These are phyloP conservation scores for Maccullochella peelii DNA, from an alignment of 2,113 vertebrate genomes.

Conservation along the genomic window DNA sequence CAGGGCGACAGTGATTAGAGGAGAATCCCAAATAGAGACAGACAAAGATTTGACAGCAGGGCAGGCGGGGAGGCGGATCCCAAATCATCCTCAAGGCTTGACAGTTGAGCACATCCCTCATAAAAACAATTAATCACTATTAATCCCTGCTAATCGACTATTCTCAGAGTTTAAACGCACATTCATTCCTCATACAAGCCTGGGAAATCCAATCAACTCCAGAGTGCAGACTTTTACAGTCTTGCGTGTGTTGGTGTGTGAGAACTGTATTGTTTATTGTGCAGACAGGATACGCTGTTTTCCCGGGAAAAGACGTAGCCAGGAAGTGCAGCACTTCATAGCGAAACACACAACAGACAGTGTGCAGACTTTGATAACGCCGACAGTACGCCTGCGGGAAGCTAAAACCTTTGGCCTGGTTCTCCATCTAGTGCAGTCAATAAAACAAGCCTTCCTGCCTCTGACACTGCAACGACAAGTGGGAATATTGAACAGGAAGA, in stretches of 20 bases:
- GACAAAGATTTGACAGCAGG: slow-evolving; percentile 28
- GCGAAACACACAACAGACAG: slow-evolving; percentile 66
- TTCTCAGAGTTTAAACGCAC: slow-evolving; percentile 21
- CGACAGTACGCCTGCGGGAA: slow-evolving; percentile 50
- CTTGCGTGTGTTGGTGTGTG: slow-evolving; percentile 79
- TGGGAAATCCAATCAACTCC: slow-evolving; percentile 64
- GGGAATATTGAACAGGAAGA: slow-evolving; percentile 31
- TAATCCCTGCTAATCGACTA: slow-evolving; percentile 34
- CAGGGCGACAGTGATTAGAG: slow-evolving; percentile 53
- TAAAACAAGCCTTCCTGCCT: slow-evolving; percentile 52
- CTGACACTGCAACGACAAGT: slow-evolving; percentile 31
- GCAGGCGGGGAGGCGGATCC: slow-evolving; percentile 3
- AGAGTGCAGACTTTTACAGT: slow-evolving; percentile 45
- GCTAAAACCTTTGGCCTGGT: slow-evolving; percentile 72
- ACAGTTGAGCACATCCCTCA: slow-evolving; percentile 6
- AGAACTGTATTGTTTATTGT: slow-evolving; percentile 85
- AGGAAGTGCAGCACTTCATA: slow-evolving; percentile 77
- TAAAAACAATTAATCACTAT: slow-evolving; percentile 43
- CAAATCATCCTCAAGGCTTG: not conserved
- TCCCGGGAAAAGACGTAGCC: slow-evolving; percentile 83
- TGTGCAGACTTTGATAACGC: slow-evolving; percentile 52
- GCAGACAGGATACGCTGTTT: slow-evolving; percentile 84
- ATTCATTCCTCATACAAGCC: slow-evolving; percentile 21
- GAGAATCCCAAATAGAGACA: slow-evolving; percentile 55
- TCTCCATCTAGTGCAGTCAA: slow-evolving; percentile 60